Percentiles rank a stretch among this genome's conserved stretches.
These are phyloP conservation scores for Acropternis orthonyx DNA, from an alignment of 2,797 vertebrate genomes.

Conservation along the genomic window DNA sequence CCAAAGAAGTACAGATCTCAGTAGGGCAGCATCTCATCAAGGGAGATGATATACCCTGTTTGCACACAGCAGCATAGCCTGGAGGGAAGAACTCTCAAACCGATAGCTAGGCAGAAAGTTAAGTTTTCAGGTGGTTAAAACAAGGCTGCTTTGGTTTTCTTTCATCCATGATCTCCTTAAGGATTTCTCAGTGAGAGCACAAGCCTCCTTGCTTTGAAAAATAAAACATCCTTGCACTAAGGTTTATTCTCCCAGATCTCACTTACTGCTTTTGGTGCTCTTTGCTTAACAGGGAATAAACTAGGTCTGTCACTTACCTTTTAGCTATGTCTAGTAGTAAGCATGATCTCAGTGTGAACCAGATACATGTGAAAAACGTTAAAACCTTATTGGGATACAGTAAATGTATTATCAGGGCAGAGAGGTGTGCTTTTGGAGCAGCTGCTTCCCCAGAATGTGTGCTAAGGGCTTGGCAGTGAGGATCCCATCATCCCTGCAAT, in stretches of 20 bases:
- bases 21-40: not conserved
- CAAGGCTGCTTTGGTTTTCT: constrained; percentile 24
- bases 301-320: not conserved
- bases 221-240: not conserved
- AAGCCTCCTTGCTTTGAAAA: not conserved
- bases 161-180: constrained; percentile 21
- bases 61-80: constrained; percentile 28
- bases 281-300: not conserved
- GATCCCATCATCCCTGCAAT: not conserved
- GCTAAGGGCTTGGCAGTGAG: not conserved
- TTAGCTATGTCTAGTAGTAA: not conserved
- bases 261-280: not conserved
- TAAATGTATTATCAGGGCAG: not conserved
- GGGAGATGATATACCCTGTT: not conserved
- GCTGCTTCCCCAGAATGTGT: not conserved
- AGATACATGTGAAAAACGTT: not conserved
- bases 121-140: constrained; percentile 16
- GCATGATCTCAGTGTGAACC: not conserved
- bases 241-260: not conserved
- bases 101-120: not conserved
- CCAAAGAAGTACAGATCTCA: constrained; percentile 20
- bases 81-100: constrained; percentile 9
- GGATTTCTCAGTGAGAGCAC: not conserved
- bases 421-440: not conserved
- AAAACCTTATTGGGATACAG: not conserved